phyloP scores from a whole-genome alignment of 2,113 vertebrate genomes.

The Condylura cristata region DNA sequence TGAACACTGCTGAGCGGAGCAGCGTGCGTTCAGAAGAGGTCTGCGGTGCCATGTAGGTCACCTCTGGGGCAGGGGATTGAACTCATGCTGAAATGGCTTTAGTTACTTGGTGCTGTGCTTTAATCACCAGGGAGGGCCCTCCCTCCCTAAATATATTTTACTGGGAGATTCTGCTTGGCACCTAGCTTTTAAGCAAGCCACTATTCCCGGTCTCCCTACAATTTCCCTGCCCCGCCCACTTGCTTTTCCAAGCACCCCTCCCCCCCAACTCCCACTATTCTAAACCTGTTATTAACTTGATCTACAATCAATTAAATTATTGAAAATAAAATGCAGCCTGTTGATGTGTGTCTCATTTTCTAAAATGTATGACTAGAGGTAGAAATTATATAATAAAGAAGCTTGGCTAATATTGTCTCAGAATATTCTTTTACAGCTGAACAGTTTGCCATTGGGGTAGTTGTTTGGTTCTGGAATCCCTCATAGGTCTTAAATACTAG shows the following conservation, averaged over 20 bases:
- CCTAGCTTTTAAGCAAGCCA: not conserved
- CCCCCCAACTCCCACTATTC: no score
- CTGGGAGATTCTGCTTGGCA: not conserved
- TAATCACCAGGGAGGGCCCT: no score
- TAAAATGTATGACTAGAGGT: not conserved
- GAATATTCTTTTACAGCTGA: conserved; percentile 58
- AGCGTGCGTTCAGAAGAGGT: no score
- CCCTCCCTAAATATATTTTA: not conserved
- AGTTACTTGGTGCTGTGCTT: no score
- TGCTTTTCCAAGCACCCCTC: not conserved
- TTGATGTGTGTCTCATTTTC: not conserved
- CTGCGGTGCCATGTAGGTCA: no score
- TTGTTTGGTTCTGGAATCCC: conserved; percentile 48
- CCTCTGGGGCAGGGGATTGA: no score
- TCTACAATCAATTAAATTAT: not conserved
- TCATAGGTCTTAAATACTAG: conserved; percentile 51
- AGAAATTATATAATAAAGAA: conserved; percentile 16
- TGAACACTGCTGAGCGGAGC: no score
- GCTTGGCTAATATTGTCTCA: not conserved
- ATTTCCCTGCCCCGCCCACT: no score
- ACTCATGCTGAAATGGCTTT: no score
- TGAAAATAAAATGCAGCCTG: conserved; percentile 43
- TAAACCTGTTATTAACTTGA: conserved; percentile 37
- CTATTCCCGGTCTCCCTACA: not conserved
- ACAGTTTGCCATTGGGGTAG: not conserved